Conservation (phyloP, 2,113 vertebrate genomes). For the Genyomyrus donnyi region DNA sequence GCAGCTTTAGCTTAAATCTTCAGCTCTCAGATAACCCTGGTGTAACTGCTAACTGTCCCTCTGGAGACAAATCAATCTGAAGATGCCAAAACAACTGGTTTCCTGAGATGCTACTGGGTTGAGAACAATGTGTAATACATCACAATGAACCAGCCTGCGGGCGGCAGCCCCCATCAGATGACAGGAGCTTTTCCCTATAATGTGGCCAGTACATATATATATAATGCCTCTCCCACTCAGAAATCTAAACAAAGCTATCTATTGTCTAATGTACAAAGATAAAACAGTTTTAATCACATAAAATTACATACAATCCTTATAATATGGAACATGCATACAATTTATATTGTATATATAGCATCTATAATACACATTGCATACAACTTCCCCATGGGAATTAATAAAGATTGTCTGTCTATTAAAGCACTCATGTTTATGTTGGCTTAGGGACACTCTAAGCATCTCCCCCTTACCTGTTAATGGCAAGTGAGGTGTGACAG, state of each 20-base stretch:
- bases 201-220: not conserved
- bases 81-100: slow-evolving; percentile 17
- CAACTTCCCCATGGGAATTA: not conserved
- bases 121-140: not conserved
- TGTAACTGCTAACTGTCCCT: slow-evolving; percentile 11
- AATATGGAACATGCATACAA: not conserved
- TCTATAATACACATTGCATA: not conserved
- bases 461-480: not conserved
- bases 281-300: not conserved
- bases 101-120: not conserved
- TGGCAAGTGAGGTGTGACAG: not conserved
- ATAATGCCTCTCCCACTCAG: not conserved
- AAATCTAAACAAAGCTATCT: not conserved
- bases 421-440: not conserved
- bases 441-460: not conserved
- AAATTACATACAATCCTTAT: not conserved
- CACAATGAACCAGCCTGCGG: not conserved
- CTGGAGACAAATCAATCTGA: slow-evolving; percentile 20
- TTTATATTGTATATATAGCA: not conserved
- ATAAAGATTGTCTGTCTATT: not conserved
- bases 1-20: not conserved
- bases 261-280: not conserved
- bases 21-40: slow-evolving; percentile 24
- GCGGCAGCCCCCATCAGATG: not conserved
- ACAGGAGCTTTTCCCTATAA: not conserved